phyloP scores from a whole-genome alignment of 2,888 invertebrate genomes.

The Metacarcinus magister region DNA sequence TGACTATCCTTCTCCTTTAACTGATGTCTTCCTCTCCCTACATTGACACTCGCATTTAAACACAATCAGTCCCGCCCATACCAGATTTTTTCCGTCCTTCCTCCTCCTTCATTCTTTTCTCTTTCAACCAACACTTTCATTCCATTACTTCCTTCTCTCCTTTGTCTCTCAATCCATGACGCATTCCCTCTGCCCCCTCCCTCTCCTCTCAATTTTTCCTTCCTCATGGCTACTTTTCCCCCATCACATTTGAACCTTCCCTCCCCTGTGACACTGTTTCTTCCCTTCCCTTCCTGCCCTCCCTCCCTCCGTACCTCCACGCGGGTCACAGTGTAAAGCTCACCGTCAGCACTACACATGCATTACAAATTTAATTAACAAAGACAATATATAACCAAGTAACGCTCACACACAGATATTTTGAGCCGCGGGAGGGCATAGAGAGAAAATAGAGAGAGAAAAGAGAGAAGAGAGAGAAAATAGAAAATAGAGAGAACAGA shows the following conservation, averaged over 20 bases:
- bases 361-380: conserved; percentile 61
- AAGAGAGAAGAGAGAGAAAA: conserved; percentile 26
- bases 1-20: too few relatives aligned
- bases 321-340: neutral
- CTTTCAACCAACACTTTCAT: neutral
- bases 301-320: neutral
- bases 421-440: neutral
- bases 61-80: neutral
- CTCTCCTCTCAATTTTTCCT: too few relatives aligned
- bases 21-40: too few relatives aligned
- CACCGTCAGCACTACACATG: conserved; percentile 36
- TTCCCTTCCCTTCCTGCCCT: neutral
- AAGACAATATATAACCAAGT: conserved; percentile 36
- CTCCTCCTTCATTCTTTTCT: neutral
- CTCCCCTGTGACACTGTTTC: neutral
- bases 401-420: conserved; percentile 47
- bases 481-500: neutral
- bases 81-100: neutral
- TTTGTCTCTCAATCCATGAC: neutral
- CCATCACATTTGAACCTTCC: neutral
- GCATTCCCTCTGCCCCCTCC: too few relatives aligned
- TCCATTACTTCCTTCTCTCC: neutral
- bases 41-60: too few relatives aligned
- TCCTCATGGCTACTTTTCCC: too few relatives aligned
- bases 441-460: neutral